Percentiles rank a stretch among this genome's conserved stretches.
Evolutionary conservation across 2,888 invertebrate species (phyloP).

Genomic region (Lymantria monacha): DNA sequence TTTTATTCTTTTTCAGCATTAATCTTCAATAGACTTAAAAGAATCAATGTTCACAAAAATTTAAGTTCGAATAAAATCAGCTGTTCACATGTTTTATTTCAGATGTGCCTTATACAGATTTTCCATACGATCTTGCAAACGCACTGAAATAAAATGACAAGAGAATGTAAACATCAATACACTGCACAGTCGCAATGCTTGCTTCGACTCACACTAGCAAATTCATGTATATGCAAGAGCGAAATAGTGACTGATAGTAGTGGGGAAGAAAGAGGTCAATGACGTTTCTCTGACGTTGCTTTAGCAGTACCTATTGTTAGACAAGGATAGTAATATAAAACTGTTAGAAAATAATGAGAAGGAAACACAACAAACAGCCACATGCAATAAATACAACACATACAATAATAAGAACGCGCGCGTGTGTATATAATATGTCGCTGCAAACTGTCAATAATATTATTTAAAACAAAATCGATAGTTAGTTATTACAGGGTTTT

Average conservation of each 20-base stretch:
- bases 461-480: too few species aligned
- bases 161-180: conserved; percentile 76
- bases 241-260: conserved; percentile 53
- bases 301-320: conserved; percentile 29
- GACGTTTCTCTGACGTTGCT: conserved; percentile 47
- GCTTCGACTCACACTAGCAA: conserved; percentile 46
- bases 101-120: conserved; percentile 49
- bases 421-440: too few species aligned
- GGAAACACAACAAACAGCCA: conserved; percentile 50
- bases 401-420: too few species aligned
- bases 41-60: conserved; percentile 36
- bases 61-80: conserved; percentile 46
- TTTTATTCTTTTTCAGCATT: conserved; percentile 16
- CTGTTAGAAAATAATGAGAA: conserved; percentile 32
- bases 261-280: conserved; percentile 68
- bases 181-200: conserved; percentile 56
- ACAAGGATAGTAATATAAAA: conserved; percentile 35
- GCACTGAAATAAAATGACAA: conserved; percentile 73
- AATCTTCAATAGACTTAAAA: conserved; percentile 10
- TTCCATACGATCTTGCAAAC: conserved; percentile 61
- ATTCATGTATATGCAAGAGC: conserved; percentile 27
- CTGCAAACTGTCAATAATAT: too few species aligned
- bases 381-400: conserved; percentile 2
- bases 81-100: conserved; percentile 63
- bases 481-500: too few species aligned